phyloP scores from a whole-genome alignment of 2,113 vertebrate species.

The Macrotis lagotis region DNA sequence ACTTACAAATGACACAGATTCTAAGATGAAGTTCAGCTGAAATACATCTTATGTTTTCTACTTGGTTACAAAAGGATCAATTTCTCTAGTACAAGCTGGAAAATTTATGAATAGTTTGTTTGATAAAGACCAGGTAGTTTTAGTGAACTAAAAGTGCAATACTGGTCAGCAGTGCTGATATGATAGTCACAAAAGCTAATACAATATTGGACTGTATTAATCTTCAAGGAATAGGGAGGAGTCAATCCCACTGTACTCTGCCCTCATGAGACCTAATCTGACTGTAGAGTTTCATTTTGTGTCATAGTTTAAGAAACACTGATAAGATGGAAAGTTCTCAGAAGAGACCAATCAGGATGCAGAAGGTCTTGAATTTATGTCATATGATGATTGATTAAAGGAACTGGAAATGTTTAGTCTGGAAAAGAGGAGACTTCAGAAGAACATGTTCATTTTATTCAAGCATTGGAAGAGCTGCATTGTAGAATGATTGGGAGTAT shows the following conservation, averaged over 20 bases:
- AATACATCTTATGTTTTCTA: neutral
- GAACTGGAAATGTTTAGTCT: neutral
- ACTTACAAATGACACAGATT: neutral
- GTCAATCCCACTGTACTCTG: neutral
- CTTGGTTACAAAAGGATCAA: neutral
- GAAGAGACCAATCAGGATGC: neutral
- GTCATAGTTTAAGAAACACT: neutral
- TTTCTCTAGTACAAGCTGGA: neutral
- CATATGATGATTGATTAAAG: neutral
- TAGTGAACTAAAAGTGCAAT: neutral
- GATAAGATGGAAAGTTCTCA: neutral
- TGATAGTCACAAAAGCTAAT: neutral
- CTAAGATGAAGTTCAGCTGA: neutral
- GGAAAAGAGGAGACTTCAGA: neutral
- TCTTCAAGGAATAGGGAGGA: neutral
- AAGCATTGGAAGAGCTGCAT: neutral
- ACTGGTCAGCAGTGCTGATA: neutral
- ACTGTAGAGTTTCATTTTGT: neutral
- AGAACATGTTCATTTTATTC: neutral
- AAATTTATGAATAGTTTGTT: neutral
- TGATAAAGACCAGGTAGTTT: neutral
- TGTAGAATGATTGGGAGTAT: neutral
- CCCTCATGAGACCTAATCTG: neutral
- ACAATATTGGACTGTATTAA: neutral
- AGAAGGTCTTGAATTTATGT: neutral